phyloP scores from a whole-genome alignment of 1,140 invertebrate genomes.

The Meloidogyne hapla region DNA sequence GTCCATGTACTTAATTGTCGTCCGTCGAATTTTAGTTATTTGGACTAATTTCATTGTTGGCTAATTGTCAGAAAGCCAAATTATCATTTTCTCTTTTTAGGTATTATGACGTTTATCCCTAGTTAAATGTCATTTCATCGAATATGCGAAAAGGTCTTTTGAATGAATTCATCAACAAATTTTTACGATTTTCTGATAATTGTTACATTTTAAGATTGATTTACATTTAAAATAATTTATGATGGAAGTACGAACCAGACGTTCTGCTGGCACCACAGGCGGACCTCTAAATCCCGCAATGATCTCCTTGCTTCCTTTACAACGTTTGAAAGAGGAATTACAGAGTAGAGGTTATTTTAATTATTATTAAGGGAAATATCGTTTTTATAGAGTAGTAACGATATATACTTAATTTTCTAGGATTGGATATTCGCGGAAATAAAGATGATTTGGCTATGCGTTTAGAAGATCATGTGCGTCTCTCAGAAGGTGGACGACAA shows the following conservation, averaged over 20 bases:
- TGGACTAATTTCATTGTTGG: background rate
- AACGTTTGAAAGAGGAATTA: background rate
- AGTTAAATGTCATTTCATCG: too few relatives aligned
- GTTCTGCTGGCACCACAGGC: background rate
- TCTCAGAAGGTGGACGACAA: background rate
- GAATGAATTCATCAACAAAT: too few relatives aligned
- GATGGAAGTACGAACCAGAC: background rate
- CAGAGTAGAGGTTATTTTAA: background rate
- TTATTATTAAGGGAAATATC: background rate
- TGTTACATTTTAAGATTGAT: too few relatives aligned
- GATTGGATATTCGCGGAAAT: conserved; percentile 1
- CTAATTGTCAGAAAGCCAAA: too few relatives aligned
- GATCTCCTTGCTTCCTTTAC: background rate
- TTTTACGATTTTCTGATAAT: too few relatives aligned
- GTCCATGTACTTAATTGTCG: too few relatives aligned
- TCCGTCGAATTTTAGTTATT: too few relatives aligned
- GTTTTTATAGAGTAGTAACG: too few relatives aligned
- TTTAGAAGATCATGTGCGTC: background rate
- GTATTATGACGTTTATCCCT: too few relatives aligned
- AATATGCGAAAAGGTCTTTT: too few relatives aligned
- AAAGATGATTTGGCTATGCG: background rate
- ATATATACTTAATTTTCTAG: background rate
- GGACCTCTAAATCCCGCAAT: background rate
- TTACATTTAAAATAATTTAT: background rate
- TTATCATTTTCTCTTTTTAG: background rate